Base-by-base conservation (phyloP, 2,113 vertebrate genomes). In the Leucosticte australis region DNA sequence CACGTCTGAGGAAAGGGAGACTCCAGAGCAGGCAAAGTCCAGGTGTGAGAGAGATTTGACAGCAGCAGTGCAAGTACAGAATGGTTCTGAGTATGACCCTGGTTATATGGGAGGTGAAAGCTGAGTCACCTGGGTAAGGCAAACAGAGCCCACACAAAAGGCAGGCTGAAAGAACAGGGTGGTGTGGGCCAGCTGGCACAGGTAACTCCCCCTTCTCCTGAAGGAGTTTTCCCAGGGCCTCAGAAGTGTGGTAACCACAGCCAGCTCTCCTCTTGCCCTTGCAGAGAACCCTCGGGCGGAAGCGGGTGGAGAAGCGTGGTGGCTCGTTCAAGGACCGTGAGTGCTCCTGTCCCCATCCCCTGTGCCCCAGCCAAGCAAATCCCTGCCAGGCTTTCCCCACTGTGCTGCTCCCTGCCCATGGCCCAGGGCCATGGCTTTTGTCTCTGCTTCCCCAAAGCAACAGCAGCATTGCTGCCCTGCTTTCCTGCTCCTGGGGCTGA, bases 321-420 rank as follows among this genome's bases (percentile, higher is more conserved):
- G 99, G 99, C 76, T 99, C 99, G 3, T 99, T 99, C 98, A 99
- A 99, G 97, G 99, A 99, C 15, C 99, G 99, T 99, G 98, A 96
- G 98, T 98, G 62, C 76, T 20, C 41, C 62, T 10, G 20, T 5
- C 35, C 26, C 60, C 31, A 41, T 37, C 23, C 65, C 71, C 19
- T n/a, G 53, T 11, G n/a, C 46, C 64, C 33, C 59, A 19, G 39
- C 22, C 0, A 21, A n/a, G 70, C 28, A 1, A 33, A 35, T 41
- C 50, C 59, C 69, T 65, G 20, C 69, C 4, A 20, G 28, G 13
- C 53, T 67, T 60, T 39, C 37, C 64, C 46, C 26, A 1, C 46
- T 12, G 12, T 27, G 31, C 62, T 44, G 62, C 90, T 59, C 55
- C 68, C 16, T 15, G 19, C 12, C 84, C 63, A 5, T 13, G 35